Base-by-base conservation (phyloP, 2,888 invertebrate genomes). In the Spodoptera littoralis region DNA sequence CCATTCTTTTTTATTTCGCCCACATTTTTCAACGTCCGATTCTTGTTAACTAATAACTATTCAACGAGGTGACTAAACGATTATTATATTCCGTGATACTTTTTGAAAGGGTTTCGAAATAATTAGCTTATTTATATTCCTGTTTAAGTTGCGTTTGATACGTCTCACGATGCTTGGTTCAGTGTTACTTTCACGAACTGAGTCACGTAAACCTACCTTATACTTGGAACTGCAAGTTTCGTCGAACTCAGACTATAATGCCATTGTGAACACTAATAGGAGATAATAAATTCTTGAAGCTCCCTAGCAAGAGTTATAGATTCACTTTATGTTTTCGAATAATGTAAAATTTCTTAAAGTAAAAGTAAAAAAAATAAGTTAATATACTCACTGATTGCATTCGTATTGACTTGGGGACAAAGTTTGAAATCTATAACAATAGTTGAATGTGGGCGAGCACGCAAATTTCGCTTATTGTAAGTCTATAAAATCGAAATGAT, bases 1-100 rank as follows among this genome's bases (percentile, higher is more conserved):
- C 13, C 22, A 36, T 51, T 44, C 42, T 51, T 67, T 52, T 67
- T 54, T 47, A 30, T 13, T 45, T 61, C 50, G 46, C 42, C 8
- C 50, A 45, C 53, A 41, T 51, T 68, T 67, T 59, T 64, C 36
- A 54, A 36, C 30, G 46, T 6, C 50, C 49, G 50, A 36, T 45
- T 71, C 58, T 70, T 42, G 52, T 70, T 69, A 62, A 62, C 57
- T 58, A 46, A 63, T 69, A 62, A 62, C 57, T 58, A 49, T 74
- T 70, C 61, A 61, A 61, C 74, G 64, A 70, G 71, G 75, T 70
- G 59, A 57, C 54, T 65, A 70, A 74, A 75, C 57, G 64, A 75
- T 62, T 75, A 70, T 60, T 60, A 70, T 70, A 48, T 67, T 67
- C 48, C 71, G 76, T 71, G 66, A 70, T 59, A 51, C 49, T 60